Evolutionary conservation across 2,113 vertebrate genomes (phyloP).

Genomic region (Lepidothrix coronata): DNA sequence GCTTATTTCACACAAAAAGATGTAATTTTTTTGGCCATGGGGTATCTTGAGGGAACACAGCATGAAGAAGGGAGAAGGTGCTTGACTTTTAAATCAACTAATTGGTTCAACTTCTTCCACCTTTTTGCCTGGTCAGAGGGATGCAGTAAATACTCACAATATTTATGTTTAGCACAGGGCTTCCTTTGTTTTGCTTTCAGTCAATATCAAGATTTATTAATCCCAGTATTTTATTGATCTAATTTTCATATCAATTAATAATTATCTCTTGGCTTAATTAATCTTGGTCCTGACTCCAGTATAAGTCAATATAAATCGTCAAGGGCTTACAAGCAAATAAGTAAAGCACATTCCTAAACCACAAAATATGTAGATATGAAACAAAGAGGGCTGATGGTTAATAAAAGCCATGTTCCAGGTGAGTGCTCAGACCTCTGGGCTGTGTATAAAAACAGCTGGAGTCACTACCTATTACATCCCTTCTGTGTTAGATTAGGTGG

Average conservation of each 20-base stretch:
- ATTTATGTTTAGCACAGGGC: not conserved
- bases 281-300: constrained; percentile 55
- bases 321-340: not conserved
- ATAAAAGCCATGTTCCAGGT: constrained; percentile 21
- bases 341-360: not conserved
- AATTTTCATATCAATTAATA: constrained; percentile 65
- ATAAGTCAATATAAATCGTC: constrained; percentile 39
- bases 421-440: not conserved
- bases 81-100: not conserved
- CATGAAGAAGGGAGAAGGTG: not conserved
- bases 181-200: constrained; percentile 18
- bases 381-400: not conserved
- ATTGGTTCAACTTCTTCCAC: not conserved
- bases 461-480: not conserved
- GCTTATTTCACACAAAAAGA: not conserved
- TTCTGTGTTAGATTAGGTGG: not conserved
- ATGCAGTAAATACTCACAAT: not conserved
- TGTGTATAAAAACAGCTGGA: not conserved
- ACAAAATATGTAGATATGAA: not conserved
- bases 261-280: constrained; percentile 55
- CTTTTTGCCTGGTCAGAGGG: not conserved
- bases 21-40: not conserved
- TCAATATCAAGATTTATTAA: constrained; percentile 71
- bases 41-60: not conserved
- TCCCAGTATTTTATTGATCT: constrained; percentile 54